Percentiles rank a stretch among this genome's conserved stretches.
Evolutionary conservation across 2,113 vertebrate species (phyloP).

Genomic region (Ancistrus triradiatus): DNA sequence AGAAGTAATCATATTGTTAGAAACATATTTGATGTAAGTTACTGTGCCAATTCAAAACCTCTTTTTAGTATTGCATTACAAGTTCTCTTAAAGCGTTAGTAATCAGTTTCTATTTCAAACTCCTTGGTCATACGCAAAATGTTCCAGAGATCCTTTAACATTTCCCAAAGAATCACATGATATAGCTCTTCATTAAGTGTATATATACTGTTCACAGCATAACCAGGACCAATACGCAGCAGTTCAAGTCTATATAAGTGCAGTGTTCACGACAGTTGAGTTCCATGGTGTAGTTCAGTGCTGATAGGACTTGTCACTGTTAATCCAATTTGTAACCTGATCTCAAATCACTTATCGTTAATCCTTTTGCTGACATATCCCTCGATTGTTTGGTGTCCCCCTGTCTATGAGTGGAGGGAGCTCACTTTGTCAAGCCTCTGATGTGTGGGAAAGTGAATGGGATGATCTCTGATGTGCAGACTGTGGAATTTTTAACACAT

Average conservation of each 20-base stretch:
- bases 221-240: too few relatives aligned
- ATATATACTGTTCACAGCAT: too few relatives aligned
- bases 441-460: neutral
- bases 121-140: neutral
- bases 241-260: too few relatives aligned
- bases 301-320: neutral
- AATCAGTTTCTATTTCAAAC: neutral
- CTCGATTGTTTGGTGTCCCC: neutral
- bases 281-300: neutral
- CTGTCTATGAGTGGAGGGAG: neutral
- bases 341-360: neutral
- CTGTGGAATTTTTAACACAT: slow-evolving; percentile 31
- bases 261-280: neutral
- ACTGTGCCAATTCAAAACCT: neutral
- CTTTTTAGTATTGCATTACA: neutral
- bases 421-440: slow-evolving; percentile 3
- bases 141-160: neutral
- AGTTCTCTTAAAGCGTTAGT: neutral
- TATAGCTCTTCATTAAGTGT: too few relatives aligned
- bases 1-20: too few relatives aligned
- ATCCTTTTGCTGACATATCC: slow-evolving; percentile 11
- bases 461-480: slow-evolving; percentile 26
- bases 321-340: neutral
- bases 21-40: too few relatives aligned
- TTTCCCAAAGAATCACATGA: neutral